Base-by-base conservation (phyloP, 2,113 vertebrate genomes). In the Perca fluviatilis region DNA sequence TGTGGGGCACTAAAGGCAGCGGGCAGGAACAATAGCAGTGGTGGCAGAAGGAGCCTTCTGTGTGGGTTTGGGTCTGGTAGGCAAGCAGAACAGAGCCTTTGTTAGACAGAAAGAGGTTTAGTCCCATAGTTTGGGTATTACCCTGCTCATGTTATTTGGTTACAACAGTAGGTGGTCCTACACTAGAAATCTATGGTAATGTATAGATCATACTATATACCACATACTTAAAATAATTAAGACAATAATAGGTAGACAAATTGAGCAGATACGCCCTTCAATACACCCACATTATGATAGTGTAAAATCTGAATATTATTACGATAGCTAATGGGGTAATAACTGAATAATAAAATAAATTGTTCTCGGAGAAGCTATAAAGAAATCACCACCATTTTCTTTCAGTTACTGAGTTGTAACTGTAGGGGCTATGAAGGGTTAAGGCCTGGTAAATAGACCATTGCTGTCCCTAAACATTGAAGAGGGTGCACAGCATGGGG, bases 41-140 rank as follows among this genome's bases (percentile, higher is more conserved):
- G 72, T 87, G 80, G 81, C 86, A 93, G 91, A 94, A 91, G 87
- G 88, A 84, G 82, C 57, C 91, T 86, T 91, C 93, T 95, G 93
- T 95, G 88, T 90, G 43, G 74, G 77, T 77, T 75, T 86, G 53
- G 90, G 82, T 81, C 82, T 86, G 76, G 88, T 78, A 83, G 67
- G 76, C 74, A 90, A 90, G 87, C 85, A 86, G 70, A 88, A 80
- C 79, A 87, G 70, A 83, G 79, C 57, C 85, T 88, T 91, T 89
- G 87, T 91, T 75, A 72, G 74, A 71, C 71, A 79, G 71, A 89
- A 81, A 83, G 77, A 50, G 47, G 30, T 86, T 88, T 25, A 82
- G 58, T 77, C 46, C 74, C 11, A 62, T 77, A 47, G 77, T 77
- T 80, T 83, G 71, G 67, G 33, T 74, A 40, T 23, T 70, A 71